Evolutionary conservation across 2,113 vertebrate genomes (phyloP), one percentile per base, ranked within the genome.

Genomic region (Limnothrissa miodon): DNA sequence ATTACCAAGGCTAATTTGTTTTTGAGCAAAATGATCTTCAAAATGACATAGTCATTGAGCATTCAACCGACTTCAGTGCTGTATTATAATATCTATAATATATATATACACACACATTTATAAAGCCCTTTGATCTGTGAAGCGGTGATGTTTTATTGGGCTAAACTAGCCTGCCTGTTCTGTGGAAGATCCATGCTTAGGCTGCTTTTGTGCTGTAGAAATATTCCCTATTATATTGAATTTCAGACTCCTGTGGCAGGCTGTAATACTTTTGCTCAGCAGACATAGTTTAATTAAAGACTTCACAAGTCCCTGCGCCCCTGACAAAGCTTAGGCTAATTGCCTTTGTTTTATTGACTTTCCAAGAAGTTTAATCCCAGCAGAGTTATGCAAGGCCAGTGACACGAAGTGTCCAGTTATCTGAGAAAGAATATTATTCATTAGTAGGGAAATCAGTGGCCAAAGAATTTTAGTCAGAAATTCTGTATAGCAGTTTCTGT

Each of bases 241-340:
- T 82, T 80, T 51, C 15, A 87, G 80, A 21, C 80, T 36, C 36
- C 53, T 78, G 39, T 85, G 82, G 80, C 82, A 85, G 45, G 33
- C 70, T 74, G 56, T 66, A 62, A 36, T 23, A 79, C 79, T 80
- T 91, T 87, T 92, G 82, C 79, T 89, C 83, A 80, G 42, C 8
- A n/a, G n/a, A n/a, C 85, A 80, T 87, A 4, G n/a, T 85, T 90
- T 85, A 90, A 92, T 91, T 87, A 88, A 88, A 56, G 39, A 83
- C 70, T 80, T 83, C 13, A 29, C 44, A 78, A 83, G 80, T 70
- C 88, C 80, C 83, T 13, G 33, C 23, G 74, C 13, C 62, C 78
- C 79, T 82, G 19, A 7, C 62, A 11, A 80, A 23, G 0, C 87
- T 85, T 88, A n/a, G n/a, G n/a, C n/a, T n/a, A 89, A 90, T 87